Evolutionary conservation across 2,888 invertebrate species (phyloP).

Genomic region (Epinotia demarniana): DNA sequence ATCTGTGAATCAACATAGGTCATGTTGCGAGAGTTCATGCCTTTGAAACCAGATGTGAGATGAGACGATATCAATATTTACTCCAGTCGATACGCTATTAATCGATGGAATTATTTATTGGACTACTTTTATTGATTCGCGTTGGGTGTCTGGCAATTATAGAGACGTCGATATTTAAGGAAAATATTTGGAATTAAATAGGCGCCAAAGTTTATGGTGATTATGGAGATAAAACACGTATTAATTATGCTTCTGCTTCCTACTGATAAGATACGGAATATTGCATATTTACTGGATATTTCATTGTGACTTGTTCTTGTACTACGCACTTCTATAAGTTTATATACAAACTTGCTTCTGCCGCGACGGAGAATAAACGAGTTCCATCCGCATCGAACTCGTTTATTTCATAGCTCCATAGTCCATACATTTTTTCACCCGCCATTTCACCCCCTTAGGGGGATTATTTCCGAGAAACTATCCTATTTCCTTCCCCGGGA

Average conservation of each 20-base stretch:
- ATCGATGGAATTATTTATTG: neutral
- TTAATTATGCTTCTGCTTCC: conserved; percentile 33
- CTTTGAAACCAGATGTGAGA: neutral
- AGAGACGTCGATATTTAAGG: conserved; percentile 18
- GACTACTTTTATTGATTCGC: neutral
- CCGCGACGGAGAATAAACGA: too few relatives aligned
- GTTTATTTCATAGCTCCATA: too few relatives aligned
- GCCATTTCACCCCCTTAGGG: too few relatives aligned
- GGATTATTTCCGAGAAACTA: too few relatives aligned
- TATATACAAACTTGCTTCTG: too few relatives aligned
- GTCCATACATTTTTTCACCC: too few relatives aligned
- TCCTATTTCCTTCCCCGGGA: too few relatives aligned
- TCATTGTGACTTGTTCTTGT: neutral
- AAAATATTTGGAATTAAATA: conserved; percentile 11
- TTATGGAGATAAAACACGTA: conserved; percentile 23
- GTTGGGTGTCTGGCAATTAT: neutral
- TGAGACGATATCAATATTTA: neutral
- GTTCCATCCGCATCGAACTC: too few relatives aligned
- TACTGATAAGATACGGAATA: conserved; percentile 32
- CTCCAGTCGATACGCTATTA: neutral
- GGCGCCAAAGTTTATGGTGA: conserved; percentile 19
- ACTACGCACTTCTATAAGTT: neutral
- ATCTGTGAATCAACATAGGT: conserved; percentile 2
- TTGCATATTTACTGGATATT: conserved; percentile 20
- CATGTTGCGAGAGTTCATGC: neutral